These are phyloP conservation scores for Lophura swinhoii DNA, from an alignment of 2,797 vertebrate species.

Conservation along the genomic window DNA sequence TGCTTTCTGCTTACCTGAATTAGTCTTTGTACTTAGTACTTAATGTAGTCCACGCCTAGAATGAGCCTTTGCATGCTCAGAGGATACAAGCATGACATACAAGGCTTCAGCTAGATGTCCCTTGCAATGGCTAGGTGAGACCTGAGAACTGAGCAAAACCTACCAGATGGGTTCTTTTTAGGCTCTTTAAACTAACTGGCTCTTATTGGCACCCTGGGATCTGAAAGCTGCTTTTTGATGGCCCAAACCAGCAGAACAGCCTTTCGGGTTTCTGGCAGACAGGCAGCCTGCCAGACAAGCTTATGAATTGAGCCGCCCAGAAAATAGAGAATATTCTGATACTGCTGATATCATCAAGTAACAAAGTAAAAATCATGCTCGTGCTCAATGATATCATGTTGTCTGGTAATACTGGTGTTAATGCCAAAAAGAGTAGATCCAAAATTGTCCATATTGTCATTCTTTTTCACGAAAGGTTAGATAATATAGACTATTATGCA, in stretches of 20 bases:
- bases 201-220: neutral
- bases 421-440: accelerated
- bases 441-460: neutral
- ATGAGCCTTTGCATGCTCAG: neutral
- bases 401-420: neutral
- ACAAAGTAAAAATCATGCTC: neutral
- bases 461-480: neutral
- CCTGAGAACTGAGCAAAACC: neutral
- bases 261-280: neutral
- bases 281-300: neutral
- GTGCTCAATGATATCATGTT: neutral
- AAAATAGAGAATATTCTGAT: neutral
- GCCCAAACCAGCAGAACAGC: neutral
- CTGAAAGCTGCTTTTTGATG: neutral
- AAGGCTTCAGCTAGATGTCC: neutral
- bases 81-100: accelerated
- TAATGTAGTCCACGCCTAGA: neutral
- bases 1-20: neutral
- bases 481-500: neutral
- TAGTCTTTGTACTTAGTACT: neutral
- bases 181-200: neutral
- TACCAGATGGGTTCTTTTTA: neutral
- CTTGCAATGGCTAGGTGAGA: neutral
- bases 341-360: neutral
- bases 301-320: accelerated